phyloP scores from a whole-genome alignment of 2,113 vertebrate species.

The Aplodontia rufa region DNA sequence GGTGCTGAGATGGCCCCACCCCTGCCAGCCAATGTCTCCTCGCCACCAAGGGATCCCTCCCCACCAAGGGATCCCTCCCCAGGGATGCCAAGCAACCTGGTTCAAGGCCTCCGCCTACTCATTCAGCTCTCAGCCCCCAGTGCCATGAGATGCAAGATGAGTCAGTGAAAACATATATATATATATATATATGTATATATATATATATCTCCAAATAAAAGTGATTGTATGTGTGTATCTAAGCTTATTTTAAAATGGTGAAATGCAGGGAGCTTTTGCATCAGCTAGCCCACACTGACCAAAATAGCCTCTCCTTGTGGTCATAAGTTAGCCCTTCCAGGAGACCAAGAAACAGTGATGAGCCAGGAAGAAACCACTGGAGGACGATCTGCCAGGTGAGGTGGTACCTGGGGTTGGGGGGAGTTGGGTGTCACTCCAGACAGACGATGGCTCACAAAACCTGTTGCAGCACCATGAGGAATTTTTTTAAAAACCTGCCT shows the following conservation, averaged over 20 bases:
- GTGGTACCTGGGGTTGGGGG: rapidly evolving
- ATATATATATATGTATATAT: no score
- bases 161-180: neutral
- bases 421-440: rapidly evolving
- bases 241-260: neutral
- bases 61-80: neutral
- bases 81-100: neutral
- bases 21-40: no score
- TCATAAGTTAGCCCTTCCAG: neutral
- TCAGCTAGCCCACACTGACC: neutral
- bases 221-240: no score
- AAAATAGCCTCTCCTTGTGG: neutral
- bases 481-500: neutral
- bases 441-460: neutral
- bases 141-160: neutral
- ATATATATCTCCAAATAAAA: no score
- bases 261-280: neutral
- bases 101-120: rapidly evolving
- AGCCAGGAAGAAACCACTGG: neutral
- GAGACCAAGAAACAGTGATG: neutral
- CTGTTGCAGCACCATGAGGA: neutral
- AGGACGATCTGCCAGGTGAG: neutral
- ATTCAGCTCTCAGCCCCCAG: neutral
- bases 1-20: rapidly evolving
- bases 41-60: neutral